Evolutionary conservation across 2,113 vertebrate genomes (phyloP), one percentile per base, ranked within the genome.

Genomic region (Macrotus californicus): DNA sequence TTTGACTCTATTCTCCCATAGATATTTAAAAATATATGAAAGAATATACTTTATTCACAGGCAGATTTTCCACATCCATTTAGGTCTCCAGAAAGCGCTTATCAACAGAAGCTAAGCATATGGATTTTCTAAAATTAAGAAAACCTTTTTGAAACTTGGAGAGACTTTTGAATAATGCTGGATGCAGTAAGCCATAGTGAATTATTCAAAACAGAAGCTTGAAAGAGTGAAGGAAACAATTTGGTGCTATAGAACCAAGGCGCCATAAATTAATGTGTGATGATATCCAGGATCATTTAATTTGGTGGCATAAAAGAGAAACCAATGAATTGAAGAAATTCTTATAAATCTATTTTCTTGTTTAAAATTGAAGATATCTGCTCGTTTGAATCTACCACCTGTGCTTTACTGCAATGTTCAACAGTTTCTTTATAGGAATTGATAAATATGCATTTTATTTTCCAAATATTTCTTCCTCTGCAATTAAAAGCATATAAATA

Each of bases 81-180:
- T 86, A 73, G 91, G 64, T 80, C 94, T 96, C 43, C 43, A 66
- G 61, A 91, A 89, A 96, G 69, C 83, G 59, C 93, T 96, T 94
- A 95, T 91, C 50, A 82, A 95, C 85, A 96, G 82, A 96, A 96
- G 48, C 77, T 94, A 94, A 88, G 64, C 96, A 96, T 97, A 54
- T 80, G 31, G 43, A 92, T 26, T 41, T 96, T 97, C 61, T 93
- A 91, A 97, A 90, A 95, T 95, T 87, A 93, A 92, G 79, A 92
- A 84, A 67, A 19, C 2, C 59, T 92, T 95, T 96, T 89, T 93
- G 66, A 43, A 88, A 93, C 50, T 90, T 66, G 83, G 69, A 96
- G 92, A 91, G 72, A n/a, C 66, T 93, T 91, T 64, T 83, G 67
- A 91, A 43, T 96, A 83, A 5, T 0, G 18, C 46, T 83, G 6